Evolutionary conservation across 2,888 invertebrate species (phyloP).

Genomic region (Halocaridina rubra): DNA sequence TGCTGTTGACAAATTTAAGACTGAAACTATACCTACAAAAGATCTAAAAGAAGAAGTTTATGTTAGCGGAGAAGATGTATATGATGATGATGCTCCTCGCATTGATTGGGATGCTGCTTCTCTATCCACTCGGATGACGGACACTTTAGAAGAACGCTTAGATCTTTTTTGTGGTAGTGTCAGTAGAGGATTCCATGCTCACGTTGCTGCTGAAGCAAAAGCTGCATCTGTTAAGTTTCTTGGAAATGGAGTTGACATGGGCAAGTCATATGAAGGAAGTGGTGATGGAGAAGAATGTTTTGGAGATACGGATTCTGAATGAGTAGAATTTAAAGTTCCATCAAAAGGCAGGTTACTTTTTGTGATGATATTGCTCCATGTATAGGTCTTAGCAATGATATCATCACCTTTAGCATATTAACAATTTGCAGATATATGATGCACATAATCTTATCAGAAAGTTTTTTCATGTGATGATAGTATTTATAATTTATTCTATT

Average conservation of each 20-base stretch:
- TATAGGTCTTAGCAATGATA: too few species aligned
- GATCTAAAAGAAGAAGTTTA: background rate
- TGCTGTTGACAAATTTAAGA: background rate
- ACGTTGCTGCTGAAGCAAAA: conserved; percentile 23
- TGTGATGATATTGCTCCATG: too few species aligned
- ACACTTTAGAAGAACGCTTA: conserved; percentile 3
- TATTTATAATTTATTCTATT: too few species aligned
- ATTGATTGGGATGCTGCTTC: conserved; percentile 18
- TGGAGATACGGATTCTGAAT: background rate
- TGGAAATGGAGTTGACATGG: background rate
- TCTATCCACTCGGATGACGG: background rate
- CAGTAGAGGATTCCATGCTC: conserved; percentile 25
- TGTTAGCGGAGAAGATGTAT: background rate
- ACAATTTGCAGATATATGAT: too few species aligned
- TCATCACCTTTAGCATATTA: too few species aligned
- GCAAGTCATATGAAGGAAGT: conserved; percentile 7
- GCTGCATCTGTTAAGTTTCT: background rate
- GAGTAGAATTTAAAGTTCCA: too few species aligned
- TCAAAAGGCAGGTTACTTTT: too few species aligned
- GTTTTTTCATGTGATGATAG: too few species aligned
- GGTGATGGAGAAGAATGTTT: conserved; percentile 28
- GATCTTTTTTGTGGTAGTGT: background rate
- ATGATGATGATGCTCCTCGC: background rate
- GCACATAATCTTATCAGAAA: too few species aligned
- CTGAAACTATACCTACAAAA: background rate